phyloP scores from a whole-genome alignment of 2,797 vertebrate genomes.

The Hapalemur alaotrensis region DNA sequence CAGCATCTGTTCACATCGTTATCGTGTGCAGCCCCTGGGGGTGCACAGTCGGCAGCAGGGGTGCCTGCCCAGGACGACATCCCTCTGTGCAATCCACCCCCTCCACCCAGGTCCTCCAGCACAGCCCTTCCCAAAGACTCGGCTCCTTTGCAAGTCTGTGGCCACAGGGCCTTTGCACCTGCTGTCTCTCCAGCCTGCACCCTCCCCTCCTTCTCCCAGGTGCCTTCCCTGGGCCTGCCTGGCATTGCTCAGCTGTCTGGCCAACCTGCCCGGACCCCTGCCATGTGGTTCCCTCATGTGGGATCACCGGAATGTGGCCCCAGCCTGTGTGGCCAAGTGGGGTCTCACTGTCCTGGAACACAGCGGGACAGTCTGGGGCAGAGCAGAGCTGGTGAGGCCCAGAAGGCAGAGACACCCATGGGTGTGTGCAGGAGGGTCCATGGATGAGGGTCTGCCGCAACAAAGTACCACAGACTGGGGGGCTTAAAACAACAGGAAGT shows the following conservation, averaged over 20 bases:
- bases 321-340: neutral
- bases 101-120: neutral
- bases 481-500: neutral
- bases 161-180: neutral
- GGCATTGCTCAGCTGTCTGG: neutral
- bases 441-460: neutral
- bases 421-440: too few relatives aligned
- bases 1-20: neutral
- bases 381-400: neutral
- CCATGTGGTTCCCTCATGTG: rapidly evolving
- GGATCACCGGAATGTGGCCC: neutral
- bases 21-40: too few relatives aligned
- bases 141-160: neutral
- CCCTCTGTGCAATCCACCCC: neutral
- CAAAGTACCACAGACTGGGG: neutral
- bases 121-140: neutral
- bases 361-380: neutral
- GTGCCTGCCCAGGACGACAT: neutral
- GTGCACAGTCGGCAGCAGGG: neutral
- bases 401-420: too few relatives aligned
- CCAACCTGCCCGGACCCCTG: neutral
- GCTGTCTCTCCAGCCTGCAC: neutral
- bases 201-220: too few relatives aligned
- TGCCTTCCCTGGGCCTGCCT: neutral
- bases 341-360: neutral